Evolutionary conservation across 2,888 invertebrate species (phyloP), one percentile per base, ranked within the genome.

Genomic region (Noctua pronuba): DNA sequence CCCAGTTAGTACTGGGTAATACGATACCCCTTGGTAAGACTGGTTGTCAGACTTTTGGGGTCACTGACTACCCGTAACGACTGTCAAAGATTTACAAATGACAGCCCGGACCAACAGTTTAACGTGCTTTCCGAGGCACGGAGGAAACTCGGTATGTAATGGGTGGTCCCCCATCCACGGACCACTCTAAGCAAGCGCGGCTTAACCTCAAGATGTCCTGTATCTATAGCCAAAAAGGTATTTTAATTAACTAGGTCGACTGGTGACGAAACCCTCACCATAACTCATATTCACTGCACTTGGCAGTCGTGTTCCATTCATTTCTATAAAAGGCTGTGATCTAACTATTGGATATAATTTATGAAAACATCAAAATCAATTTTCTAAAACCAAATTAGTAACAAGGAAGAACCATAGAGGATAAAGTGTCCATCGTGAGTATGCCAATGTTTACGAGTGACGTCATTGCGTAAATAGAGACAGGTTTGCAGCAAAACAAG

Each of bases 401-500:
- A 65, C 41, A 21, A 73, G 52, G 41, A 75, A 66, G 66, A 75
- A 35, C 44, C 58, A 67, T 60, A 66, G 18, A 67, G 79, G 28
- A 75, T 60, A 82, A 82, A 66, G 18, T n/a, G 18, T 16, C 68
- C 16, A 82, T 21, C 60, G 44, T 55, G 31, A 65, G 46, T 49
- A 49, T 28, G 52, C 52, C 18, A 84, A 71, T 73, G 67, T 64
- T 58, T 84, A 84, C 24, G 16, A 80, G 44, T 75, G 85, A 80
- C 80, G 80, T 82, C 68, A 80, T 46, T 80, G 75, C 52, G 44
- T 80, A 74, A 82, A 80, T 80, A 71, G 71, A 60, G 38, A 75
- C 82, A 75, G 85, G 75, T 82, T 75, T 75, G 71, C 68, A 71
- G 77, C 70, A 81, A 81, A 85, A 85, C 82, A 85, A 77, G 46